Evolutionary conservation across 2,888 invertebrate species (phyloP).

Genomic region (Macrophya annulata): DNA sequence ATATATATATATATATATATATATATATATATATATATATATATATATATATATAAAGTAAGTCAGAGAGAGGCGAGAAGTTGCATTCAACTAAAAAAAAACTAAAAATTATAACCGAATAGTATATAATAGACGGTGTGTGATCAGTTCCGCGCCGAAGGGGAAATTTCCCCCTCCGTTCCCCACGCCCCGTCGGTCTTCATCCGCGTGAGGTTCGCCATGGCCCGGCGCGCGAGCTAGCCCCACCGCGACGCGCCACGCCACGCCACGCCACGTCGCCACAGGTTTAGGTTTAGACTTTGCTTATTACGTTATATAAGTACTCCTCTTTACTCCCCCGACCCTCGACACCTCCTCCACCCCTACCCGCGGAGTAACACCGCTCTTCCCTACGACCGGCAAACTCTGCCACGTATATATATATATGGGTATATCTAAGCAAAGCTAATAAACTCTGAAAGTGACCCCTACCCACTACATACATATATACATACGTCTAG

Average conservation of each 20-base stretch:
- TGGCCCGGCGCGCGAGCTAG: no score
- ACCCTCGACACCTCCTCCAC: neutral
- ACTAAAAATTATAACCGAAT: no score
- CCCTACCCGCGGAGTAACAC: neutral
- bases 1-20: neutral
- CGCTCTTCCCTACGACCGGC: neutral
- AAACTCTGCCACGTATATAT: neutral
- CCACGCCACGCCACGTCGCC: neutral
- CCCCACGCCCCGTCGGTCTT: no score
- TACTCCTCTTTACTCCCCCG: neutral
- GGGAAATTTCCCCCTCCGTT: neutral
- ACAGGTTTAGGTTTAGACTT: constrained; percentile 1
- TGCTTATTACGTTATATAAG: constrained; percentile 33
- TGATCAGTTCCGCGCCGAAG: no score
- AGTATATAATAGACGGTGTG: no score
- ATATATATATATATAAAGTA: neutral
- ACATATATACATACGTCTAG: neutral
- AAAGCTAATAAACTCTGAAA: constrained; percentile 54
- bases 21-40: neutral
- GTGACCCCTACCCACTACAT: constrained; percentile 32
- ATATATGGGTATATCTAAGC: constrained; percentile 27
- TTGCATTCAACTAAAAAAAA: no score
- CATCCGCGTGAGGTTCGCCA: no score
- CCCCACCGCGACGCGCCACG: neutral
- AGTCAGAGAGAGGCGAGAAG: no score